Base-by-base conservation (phyloP, 1,140 invertebrate genomes). In the Drepana arcuata region DNA sequence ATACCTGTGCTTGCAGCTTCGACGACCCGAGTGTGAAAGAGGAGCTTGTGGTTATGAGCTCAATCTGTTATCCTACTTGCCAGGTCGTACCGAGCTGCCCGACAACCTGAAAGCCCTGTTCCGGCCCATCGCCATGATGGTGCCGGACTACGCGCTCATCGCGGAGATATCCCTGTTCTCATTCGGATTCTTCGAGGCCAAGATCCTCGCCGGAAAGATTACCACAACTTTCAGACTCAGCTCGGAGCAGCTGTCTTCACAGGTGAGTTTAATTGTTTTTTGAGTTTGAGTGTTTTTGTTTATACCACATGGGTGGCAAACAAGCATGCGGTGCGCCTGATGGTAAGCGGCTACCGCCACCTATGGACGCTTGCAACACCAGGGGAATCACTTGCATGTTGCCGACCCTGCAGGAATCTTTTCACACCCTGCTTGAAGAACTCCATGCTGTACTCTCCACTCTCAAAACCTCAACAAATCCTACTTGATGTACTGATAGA, bases 51-150 rank as follows among this genome's bases (percentile, higher is more conserved):
- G n/a, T n/a, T n/a, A n/a, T n/a, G n/a, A n/a, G n/a, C n/a, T n/a
- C n/a, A n/a, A n/a, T n/a, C n/a, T n/a, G n/a, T n/a, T n/a, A n/a
- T n/a, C n/a, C n/a, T n/a, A n/a, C n/a, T 26, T 26, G 2, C 0
- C 42, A 83, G 80, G 93, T 14, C 85, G 93, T 32, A 90, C 92
- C 0, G 93, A 95, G 59, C 66, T 97, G 21, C 95, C 95, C 0
- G 95, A 97, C 58, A 97, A 97, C 72, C 74, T 96, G 4, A 96
- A 96, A 69, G 92, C 94, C 0, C 78, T 97, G 1, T 97, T 97
- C 69, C 88, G 95, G 18, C 94, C 94, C 1, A 94, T 98, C 2
- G 93, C 95, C 0, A 97, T 97, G 95, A 96, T 97, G 94, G 94
- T 96, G 7, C 95, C 95, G 0, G 93, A 97, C 70, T 96, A 96